phyloP scores from a whole-genome alignment of 2,113 vertebrate genomes.

The Fulica atra region DNA sequence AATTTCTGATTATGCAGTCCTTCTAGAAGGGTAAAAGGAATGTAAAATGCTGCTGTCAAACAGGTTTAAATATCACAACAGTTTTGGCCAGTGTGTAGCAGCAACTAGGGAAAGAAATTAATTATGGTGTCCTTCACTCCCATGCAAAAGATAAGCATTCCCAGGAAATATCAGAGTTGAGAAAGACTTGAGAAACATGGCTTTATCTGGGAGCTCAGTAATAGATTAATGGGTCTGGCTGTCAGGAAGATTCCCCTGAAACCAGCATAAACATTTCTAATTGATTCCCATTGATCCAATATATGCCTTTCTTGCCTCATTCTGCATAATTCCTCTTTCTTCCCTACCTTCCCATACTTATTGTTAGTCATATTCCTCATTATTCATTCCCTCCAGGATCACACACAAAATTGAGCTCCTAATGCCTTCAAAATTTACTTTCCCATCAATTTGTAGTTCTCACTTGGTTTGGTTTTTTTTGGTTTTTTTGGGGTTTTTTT shows the following conservation, averaged over 20 bases:
- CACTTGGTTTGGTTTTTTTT: neutral
- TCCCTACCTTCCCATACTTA: neutral
- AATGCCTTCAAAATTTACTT: neutral
- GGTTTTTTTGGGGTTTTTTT: no score
- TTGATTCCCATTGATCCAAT: neutral
- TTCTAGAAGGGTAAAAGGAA: neutral
- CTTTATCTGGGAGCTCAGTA: neutral
- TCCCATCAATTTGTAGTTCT: neutral
- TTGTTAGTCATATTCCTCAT: neutral
- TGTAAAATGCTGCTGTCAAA: neutral
- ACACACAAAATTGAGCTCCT: neutral
- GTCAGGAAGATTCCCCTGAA: neutral
- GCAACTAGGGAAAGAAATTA: neutral
- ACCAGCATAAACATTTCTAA: neutral
- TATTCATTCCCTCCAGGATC: neutral
- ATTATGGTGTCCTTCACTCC: neutral
- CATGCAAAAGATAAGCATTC: neutral
- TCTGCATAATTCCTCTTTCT: neutral
- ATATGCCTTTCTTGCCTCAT: neutral
- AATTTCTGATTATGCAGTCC: neutral
- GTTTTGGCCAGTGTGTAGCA: neutral
- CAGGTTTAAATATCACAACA: neutral
- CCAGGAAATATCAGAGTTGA: neutral
- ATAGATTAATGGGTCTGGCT: neutral
- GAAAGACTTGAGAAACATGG: neutral